These are phyloP conservation scores for Rhagophthalmus giganteus DNA, from an alignment of 2,888 invertebrate genomes.

Conservation along the genomic window DNA sequence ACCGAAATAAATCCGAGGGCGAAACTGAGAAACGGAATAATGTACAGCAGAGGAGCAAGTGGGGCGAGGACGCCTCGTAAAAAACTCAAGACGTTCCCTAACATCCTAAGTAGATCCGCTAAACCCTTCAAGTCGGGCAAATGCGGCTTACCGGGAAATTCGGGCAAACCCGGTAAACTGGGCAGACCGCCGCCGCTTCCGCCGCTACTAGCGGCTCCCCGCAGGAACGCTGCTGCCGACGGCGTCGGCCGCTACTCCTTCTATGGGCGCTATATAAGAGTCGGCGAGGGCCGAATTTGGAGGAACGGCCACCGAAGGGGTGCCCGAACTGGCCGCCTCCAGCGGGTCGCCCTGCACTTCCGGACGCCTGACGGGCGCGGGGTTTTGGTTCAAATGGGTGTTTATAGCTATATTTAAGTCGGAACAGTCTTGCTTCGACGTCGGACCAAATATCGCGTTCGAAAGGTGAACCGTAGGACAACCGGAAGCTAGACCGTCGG, in stretches of 20 bases:
- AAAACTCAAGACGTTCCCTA: constrained; percentile 39
- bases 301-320: constrained; percentile 52
- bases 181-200: constrained; percentile 14
- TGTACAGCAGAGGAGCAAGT: constrained; percentile 56
- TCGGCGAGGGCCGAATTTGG: constrained; percentile 37
- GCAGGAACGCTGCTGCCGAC: constrained; percentile 18
- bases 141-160: constrained; percentile 39
- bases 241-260: constrained; percentile 29
- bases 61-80: constrained; percentile 39
- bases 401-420: constrained; percentile 72
- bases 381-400: constrained; percentile 67
- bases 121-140: constrained; percentile 39
- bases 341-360: constrained; percentile 51
- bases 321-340: constrained; percentile 49
- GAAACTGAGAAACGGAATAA: constrained; percentile 67
- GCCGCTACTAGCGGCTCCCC: constrained; percentile 13
- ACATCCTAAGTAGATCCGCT: constrained; percentile 44
- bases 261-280: constrained; percentile 35
- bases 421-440: constrained; percentile 65
- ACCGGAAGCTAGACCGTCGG: constrained; percentile 29
- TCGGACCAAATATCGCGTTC: constrained; percentile 59
- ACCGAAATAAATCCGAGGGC: constrained; percentile 65
- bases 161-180: constrained; percentile 34
- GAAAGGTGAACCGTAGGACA: constrained; percentile 64
- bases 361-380: constrained; percentile 47